Percentiles rank a stretch among this genome's conserved stretches.
Evolutionary conservation across 2,113 vertebrate species (phyloP).

Genomic region (Petroica traversi): DNA sequence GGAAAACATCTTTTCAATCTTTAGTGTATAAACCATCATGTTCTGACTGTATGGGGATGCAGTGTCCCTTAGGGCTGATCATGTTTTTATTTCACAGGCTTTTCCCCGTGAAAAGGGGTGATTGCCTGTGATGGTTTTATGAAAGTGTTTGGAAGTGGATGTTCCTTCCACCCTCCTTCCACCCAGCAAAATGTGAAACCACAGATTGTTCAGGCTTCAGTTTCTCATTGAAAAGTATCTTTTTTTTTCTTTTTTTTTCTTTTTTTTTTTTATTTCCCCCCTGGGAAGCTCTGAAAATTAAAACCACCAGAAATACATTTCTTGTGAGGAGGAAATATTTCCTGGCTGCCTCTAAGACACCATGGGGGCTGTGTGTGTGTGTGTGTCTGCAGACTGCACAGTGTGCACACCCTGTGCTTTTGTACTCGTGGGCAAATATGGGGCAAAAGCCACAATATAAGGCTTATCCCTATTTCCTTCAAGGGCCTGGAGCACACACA

Average conservation of each 20-base stretch:
- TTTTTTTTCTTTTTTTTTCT: no score
- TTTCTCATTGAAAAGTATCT: constrained; percentile 27
- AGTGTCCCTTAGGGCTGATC: background rate
- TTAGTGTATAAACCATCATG: background rate
- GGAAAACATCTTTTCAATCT: background rate
- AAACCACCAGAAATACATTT: constrained; percentile 28
- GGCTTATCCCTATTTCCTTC: background rate
- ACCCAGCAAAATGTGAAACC: background rate
- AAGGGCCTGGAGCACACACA: background rate
- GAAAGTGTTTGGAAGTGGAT: background rate
- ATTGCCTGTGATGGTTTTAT: background rate
- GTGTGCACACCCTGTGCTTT: background rate
- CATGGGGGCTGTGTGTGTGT: background rate
- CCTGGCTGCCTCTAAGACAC: background rate
- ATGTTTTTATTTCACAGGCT: background rate
- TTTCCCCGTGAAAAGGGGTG: background rate
- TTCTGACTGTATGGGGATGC: background rate
- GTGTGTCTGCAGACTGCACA: background rate
- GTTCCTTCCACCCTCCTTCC: background rate
- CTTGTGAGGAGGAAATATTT: constrained; percentile 12
- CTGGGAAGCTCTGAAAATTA: constrained; percentile 32
- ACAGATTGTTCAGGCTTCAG: background rate
- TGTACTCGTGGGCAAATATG: background rate
- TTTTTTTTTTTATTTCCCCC: background rate
- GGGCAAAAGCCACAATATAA: background rate